Evolutionary conservation across 1,140 invertebrate species (phyloP), one percentile per base, ranked within the genome.

Genomic region (Aradophagus sp.): DNA sequence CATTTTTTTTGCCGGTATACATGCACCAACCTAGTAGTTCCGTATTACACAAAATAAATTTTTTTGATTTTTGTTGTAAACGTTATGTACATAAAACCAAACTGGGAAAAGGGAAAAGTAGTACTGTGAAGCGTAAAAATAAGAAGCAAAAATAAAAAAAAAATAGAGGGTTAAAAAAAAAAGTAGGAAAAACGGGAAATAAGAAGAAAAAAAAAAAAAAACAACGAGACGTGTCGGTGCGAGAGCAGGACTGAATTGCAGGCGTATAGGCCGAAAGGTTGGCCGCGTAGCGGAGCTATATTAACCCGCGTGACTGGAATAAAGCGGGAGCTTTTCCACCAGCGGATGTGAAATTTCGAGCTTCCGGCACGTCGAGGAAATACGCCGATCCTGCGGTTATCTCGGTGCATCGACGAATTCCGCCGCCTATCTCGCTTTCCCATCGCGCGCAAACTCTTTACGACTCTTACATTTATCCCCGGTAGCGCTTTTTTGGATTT

Each of bases 241-340:
- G n/a, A 38, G 45, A 15, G 41, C 2, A 2, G 29, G 13, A 29
- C 32, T 47, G 63, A 68, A 61, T 53, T 42, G 55, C 31, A 32
- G 41, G 42, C 65, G 63, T 69, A 76, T 68, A 73, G 73, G 73
- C 67, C 55, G 73, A 78, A 66, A 74, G 68, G 74, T 47, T 73
- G 66, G 42, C 68, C 38, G 73, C 67, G 75, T 74, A 78, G 48
- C 29, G 53, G 52, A 63, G 75, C 74, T 74, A 76, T 81, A 80
- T 80, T 74, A 69, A 58, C 29, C 76, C 65, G 72, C 80, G 80
- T 82, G 80, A 80, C 72, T 69, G 42, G 80, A 82, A 80, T 82
- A 68, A 69, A 76, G 58, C 36, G 48, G 45, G 11, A 56, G 47
- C 36, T 65, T 66, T 47, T 45, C 35, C 36, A 17, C 11, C 36